Evolutionary conservation across 2,113 vertebrate genomes (phyloP).

Genomic region (Crotalus horridus): DNA sequence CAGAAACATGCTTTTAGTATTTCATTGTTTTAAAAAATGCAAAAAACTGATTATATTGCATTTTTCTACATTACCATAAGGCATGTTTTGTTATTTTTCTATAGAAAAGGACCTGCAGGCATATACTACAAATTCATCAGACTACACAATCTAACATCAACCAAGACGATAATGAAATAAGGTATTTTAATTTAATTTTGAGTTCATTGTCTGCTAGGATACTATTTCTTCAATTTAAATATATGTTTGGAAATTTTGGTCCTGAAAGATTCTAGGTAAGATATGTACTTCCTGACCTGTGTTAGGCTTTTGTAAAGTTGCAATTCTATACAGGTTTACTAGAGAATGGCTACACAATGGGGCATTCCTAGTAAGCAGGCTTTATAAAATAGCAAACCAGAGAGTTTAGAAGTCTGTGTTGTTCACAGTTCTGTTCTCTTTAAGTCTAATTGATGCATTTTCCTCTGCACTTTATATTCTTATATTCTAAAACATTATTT

Average conservation of each 20-base stretch:
- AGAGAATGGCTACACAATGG: neutral
- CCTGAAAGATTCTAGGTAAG: neutral
- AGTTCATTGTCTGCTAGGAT: neutral
- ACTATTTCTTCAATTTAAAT: neutral
- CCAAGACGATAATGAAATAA: conserved; percentile 78
- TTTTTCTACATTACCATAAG: neutral
- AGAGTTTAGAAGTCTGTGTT: neutral
- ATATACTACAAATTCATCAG: conserved; percentile 64
- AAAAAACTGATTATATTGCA: neutral
- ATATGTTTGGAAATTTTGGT: neutral
- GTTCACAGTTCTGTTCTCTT: neutral
- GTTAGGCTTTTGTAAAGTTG: neutral
- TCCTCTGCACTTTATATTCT: neutral
- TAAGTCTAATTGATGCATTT: neutral
- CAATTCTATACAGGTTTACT: neutral
- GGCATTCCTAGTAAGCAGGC: neutral
- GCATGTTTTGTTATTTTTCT: conserved; percentile 49
- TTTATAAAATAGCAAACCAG: neutral
- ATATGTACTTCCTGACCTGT: neutral
- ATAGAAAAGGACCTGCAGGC: conserved; percentile 72
- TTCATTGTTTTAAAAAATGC: neutral
- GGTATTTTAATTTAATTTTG: conserved; percentile 55
- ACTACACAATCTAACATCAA: conserved; percentile 62
- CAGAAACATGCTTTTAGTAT: neutral
- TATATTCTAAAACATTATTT: neutral